These are phyloP conservation scores for Sparidentex hasta DNA, from an alignment of 2,797 vertebrate species.

Conservation along the genomic window DNA sequence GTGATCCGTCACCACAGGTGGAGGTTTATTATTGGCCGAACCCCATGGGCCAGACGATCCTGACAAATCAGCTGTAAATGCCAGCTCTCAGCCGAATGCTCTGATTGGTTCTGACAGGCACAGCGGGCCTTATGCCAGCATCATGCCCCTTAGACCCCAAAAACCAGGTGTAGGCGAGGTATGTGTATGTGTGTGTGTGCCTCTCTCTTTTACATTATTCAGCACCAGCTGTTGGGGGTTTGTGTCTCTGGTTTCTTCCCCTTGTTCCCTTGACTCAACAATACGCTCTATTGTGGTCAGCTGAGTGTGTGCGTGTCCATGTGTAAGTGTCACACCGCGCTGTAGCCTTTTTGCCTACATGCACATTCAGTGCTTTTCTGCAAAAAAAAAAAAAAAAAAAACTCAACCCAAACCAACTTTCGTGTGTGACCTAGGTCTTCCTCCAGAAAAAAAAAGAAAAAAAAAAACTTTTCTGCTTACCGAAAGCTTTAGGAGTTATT, in stretches of 20 bases:
- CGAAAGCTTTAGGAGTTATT: slow-evolving; percentile 45
- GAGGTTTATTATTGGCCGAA: slow-evolving; percentile 83
- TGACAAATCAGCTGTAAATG: slow-evolving; percentile 86
- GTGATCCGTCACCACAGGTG: slow-evolving; percentile 86
- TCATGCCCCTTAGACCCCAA: slow-evolving; percentile 72
- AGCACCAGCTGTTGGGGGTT: slow-evolving; percentile 70
- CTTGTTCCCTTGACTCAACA: slow-evolving; percentile 48
- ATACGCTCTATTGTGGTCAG: slow-evolving; percentile 57
- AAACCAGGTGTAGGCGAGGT: slow-evolving; percentile 75
- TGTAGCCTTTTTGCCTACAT: slow-evolving; percentile 23
- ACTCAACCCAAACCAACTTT: slow-evolving; percentile 52
- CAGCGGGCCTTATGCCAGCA: slow-evolving; percentile 82
- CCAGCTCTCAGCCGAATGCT: slow-evolving; percentile 74
- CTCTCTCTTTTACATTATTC: slow-evolving; percentile 70
- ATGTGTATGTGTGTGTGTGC: slow-evolving; percentile 23
- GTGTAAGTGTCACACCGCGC: slow-evolving; percentile 46
- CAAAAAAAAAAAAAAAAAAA: slow-evolving; percentile 58
- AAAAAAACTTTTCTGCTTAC: slow-evolving; percentile 71
- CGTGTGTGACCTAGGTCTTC: slow-evolving; percentile 47
- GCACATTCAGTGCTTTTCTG: slow-evolving; percentile 71
- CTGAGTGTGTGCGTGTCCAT: slow-evolving; percentile 36
- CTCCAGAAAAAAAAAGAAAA: slow-evolving; percentile 16
- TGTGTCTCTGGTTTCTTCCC: slow-evolving; percentile 59
- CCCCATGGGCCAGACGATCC: slow-evolving; percentile 76
- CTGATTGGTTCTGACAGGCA: slow-evolving; percentile 84